These are phyloP conservation scores for Hydropsyche tenuis DNA, from an alignment of 1,140 invertebrate genomes.

Conservation along the genomic window DNA sequence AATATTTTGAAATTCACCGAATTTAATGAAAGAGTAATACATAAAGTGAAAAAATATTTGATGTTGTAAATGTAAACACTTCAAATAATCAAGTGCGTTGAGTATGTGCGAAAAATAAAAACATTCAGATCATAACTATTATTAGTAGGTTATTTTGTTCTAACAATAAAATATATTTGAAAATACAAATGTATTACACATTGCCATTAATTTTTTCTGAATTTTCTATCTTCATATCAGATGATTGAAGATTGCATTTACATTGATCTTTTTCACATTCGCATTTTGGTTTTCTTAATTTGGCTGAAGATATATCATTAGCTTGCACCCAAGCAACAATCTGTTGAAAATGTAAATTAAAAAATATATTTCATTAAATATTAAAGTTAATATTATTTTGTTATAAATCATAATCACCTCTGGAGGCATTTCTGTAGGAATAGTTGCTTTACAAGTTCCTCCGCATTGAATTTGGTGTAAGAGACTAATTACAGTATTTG, in stretches of 20 bases:
- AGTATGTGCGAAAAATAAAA: too few relatives aligned
- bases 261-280: slow-evolving; percentile 42
- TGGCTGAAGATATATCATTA: slow-evolving; percentile 59
- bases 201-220: slow-evolving; percentile 43
- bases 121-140: too few relatives aligned
- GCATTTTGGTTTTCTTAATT: slow-evolving; percentile 50
- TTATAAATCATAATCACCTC: slow-evolving; percentile 55
- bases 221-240: slow-evolving; percentile 9
- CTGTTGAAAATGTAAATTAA: slow-evolving; percentile 49
- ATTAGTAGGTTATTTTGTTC: too few relatives aligned
- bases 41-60: too few relatives aligned
- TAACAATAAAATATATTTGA: not conserved
- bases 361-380: not conserved
- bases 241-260: slow-evolving; percentile 20
- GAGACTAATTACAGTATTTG: slow-evolving; percentile 67
- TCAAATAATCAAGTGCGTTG: too few relatives aligned
- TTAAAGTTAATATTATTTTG: not conserved
- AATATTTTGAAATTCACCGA: too few relatives aligned
- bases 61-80: too few relatives aligned
- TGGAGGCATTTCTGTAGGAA: slow-evolving; percentile 70
- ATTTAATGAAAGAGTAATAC: too few relatives aligned
- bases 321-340: slow-evolving; percentile 61
- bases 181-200: slow-evolving; percentile 43
- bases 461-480: slow-evolving; percentile 69
- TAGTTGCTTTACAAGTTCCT: slow-evolving; percentile 72